Base-by-base conservation (phyloP, 2,797 vertebrate genomes). In the Lateolabrax maculatus region DNA sequence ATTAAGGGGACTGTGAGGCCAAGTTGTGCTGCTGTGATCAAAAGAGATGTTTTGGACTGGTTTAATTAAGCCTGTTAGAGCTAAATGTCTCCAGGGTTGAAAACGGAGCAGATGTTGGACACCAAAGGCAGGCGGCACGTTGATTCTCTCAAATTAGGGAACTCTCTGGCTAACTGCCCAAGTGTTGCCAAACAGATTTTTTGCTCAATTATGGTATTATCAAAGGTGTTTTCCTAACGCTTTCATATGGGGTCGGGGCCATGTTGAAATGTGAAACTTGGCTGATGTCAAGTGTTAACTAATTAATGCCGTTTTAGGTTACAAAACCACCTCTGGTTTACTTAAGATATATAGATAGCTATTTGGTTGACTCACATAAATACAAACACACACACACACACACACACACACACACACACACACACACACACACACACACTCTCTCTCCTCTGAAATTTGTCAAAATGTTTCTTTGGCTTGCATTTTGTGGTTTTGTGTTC, bases 61-160 rank as follows among this genome's bases (percentile, higher is more conserved):
- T 84, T 83, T 90, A 90, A 92, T 93, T 90, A 92, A 90, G 84
- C 80, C 85, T 87, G 82, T 92, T 93, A 85, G 79, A 84, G 83
- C 78, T 91, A 90, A 90, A 90, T 88, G 89, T 93, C 91, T 90
- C 49, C 88, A 84, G 90, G 90, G 92, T 84, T 85, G 52, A 74
- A 86, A 88, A 61, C 5, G 13, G 55, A 86, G 73, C 93, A 93
- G 90, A 92, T 94, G 92, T 93, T 81, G 78, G 58, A 84, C 86
- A 83, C 85, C 82, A 92, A 93, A 92, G 85, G 71, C 87, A 61
- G 78, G 75, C 68, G 11, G 75, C 67, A 62, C 64, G 25, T 84
- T 81, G 83, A 83, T 78, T 82, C 56, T 77, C 65, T 23, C 60
- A 88, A 92, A 90, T 87, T 82, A 82, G 80, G 73, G 65, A 80